Evolutionary conservation across 2,113 vertebrate species (phyloP).

Genomic region (Hydropotes inermis): DNA sequence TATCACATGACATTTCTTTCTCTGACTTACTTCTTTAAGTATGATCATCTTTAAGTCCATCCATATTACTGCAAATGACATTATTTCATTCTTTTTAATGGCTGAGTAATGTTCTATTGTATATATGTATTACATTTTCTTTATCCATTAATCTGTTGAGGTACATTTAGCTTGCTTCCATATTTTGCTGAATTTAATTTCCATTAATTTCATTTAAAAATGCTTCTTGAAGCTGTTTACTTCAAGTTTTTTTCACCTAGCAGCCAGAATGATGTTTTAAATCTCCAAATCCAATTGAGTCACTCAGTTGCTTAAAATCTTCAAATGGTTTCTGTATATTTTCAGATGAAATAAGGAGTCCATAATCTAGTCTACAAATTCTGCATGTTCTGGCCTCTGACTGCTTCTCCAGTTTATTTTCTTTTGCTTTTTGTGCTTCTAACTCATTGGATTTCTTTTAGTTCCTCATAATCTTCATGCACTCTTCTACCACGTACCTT

Average conservation of each 20-base stretch:
- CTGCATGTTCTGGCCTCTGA: not conserved
- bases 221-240: not conserved
- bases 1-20: not conserved
- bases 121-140: not conserved
- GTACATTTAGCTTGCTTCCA: not conserved
- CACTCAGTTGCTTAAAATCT: not conserved
- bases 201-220: not conserved
- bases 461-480: not conserved
- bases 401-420: not conserved
- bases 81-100: not conserved
- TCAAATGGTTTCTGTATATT: not conserved
- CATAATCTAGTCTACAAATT: not conserved
- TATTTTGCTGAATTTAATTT: not conserved
- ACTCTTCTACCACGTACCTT: not conserved
- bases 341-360: not conserved
- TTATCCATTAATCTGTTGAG: not conserved
- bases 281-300: not conserved
- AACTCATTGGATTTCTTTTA: not conserved
- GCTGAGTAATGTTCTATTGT: not conserved
- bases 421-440: not conserved
- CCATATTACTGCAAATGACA: not conserved
- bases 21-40: not conserved
- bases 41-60: not conserved
- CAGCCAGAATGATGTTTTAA: not conserved
- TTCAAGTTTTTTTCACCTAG: not conserved